Base-by-base conservation (phyloP, 2,797 vertebrate genomes). In the Gorsachius magnificus region DNA sequence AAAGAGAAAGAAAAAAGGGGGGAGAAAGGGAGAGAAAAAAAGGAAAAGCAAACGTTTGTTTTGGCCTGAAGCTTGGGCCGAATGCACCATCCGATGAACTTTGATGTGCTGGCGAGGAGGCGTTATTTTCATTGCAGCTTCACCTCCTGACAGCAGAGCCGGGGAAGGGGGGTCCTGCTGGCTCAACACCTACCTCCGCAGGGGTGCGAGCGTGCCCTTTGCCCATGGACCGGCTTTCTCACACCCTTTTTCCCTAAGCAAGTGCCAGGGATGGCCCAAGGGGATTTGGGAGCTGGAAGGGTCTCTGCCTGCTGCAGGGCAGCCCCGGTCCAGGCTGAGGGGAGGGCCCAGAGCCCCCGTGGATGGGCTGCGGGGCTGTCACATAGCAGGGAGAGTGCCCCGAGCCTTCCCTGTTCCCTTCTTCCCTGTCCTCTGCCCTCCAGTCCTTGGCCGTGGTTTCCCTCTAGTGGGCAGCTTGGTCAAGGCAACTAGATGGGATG, bases 391-490 rank as follows among this genome's bases (percentile, higher is more conserved):
- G 20, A 77, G 45, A 50, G 22, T 20, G 51, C 9, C 22, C 1
- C 0, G 48, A 63, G 64, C 53, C 20, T 6, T 90, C 41, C 21
- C 13, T 14, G 35, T 72, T 16, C n/a, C 14, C 16, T 35, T 20
- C 25, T 53, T 83, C 38, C 16, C 12, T 15, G 10, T 50, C 20
- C 12, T 28, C 24, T 82, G 19, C 56, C 38, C 56, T 22, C 15
- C 53, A 61, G 92, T 94, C 75, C 82, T 95, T 94, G 86, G 78
- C 93, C 14, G 29, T 90, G 94, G 84, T 68, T 93, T 96, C 96
- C 96, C 96, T 95, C 96, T 97, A 97, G 96, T 86, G 96, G 96
- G 82, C 81, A 87, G 24, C 63, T 94, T 58, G 69, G 48, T 90
- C 78, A 90, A 92, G 61, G 75, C 96, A 95, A 45, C 83, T 56